Conservation (phyloP, 2,797 vertebrate genomes). For the Naso thynnoides region DNA sequence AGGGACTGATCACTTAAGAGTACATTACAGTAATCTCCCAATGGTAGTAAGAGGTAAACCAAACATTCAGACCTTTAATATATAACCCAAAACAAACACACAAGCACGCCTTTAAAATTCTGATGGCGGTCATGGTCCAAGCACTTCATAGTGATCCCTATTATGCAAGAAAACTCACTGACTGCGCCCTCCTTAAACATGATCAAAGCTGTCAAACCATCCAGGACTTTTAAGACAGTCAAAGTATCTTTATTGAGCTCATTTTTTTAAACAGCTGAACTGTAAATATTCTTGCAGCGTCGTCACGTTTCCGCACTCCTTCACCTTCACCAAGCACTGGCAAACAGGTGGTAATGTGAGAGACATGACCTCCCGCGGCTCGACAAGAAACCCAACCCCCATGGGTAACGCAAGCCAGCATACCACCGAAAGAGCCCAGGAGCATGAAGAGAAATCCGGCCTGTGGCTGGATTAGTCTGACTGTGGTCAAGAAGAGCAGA, state of each 20-base stretch:
- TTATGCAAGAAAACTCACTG: background rate
- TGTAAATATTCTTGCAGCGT: background rate
- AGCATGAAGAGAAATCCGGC: constrained; percentile 50
- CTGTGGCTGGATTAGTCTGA: constrained; percentile 32
- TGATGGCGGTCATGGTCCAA: constrained; percentile 1
- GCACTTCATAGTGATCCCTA: background rate
- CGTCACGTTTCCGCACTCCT: background rate
- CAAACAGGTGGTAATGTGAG: constrained; percentile 73
- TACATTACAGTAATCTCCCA: constrained; percentile 33
- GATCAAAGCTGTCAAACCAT: background rate
- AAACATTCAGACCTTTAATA: constrained; percentile 38
- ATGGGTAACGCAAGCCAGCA: constrained; percentile 63
- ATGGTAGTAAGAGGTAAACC: background rate
- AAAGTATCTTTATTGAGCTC: background rate
- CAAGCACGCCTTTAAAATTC: constrained; percentile 20
- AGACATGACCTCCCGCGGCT: constrained; percentile 55
- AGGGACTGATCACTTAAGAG: background rate
- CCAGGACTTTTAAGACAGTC: background rate
- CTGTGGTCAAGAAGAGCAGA: constrained; percentile 17
- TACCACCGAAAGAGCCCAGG: constrained; percentile 27
- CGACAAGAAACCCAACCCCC: constrained; percentile 72
- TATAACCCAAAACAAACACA: constrained; percentile 50
- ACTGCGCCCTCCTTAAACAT: background rate
- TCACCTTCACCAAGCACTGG: background rate
- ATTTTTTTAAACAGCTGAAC: background rate